Base-by-base conservation (phyloP, 2,113 vertebrate genomes). In the Myiopsitta monachus region DNA sequence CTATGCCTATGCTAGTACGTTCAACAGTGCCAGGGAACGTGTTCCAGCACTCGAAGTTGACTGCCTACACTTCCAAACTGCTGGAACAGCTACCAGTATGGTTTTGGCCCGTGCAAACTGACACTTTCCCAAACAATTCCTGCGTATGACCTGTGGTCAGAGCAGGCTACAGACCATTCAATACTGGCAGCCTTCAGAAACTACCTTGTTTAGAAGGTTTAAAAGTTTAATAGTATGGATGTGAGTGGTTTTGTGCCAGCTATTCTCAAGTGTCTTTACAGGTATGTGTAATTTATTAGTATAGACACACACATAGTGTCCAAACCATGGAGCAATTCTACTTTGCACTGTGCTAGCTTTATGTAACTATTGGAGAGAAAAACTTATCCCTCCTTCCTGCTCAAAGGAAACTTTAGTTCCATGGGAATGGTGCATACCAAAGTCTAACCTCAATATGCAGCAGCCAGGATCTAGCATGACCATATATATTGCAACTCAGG, bases 111-210 rank as follows among this genome's bases (percentile, higher is more conserved):
- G 51, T 9, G 46, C 33, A 67, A 88, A 83, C 77, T 31, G 92
- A 30, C 83, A 89, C 74, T 72, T 97, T 94, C 62, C 30, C 77
- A 95, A 97, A 97, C 87, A 97, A 94, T 89, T 95, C 80, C 87
- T 91, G 73, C 52, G 94, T 87, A 92, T 12, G 21, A 89, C 70
- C 82, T 75, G 93, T 41, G 89, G 94, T 87, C 73, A 92, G 61
- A 87, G 69, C 77, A 96, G 62, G 77, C 64, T 88, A 87, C 7
- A 88, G 66, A 87, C 47, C 22, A 82, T 81, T 84, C 92, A 89
- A 3, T 47, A 95, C 0, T 51, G 80, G 83, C 73, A 95, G 83
- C 77, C 36, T 87, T 94, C 63, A 87, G 26, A 59, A 84, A 91
- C 62, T 92, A 94, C 68, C 66, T 61, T 92, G 77, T 94, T 92